Evolutionary conservation across 2,888 invertebrate species (phyloP).

Genomic region (Icerya purchasi): DNA sequence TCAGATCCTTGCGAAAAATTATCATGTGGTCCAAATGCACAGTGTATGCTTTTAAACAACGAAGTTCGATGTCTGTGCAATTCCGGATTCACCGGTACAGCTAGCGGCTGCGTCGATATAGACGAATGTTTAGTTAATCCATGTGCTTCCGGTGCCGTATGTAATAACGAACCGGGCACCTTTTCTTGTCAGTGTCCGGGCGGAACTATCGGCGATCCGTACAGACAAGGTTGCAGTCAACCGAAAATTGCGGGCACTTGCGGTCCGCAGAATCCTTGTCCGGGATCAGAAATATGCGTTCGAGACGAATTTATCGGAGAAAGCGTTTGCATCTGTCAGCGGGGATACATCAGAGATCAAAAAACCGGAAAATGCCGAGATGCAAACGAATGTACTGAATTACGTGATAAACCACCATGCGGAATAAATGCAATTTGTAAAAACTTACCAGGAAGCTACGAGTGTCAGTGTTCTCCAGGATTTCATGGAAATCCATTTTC

Average conservation of each 20-base stretch:
- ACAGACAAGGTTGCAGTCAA: constrained; percentile 32
- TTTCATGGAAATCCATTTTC: constrained; percentile 78
- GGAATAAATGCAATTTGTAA: constrained; percentile 77
- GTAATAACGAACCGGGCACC: constrained; percentile 66
- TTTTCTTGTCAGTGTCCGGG: constrained; percentile 76
- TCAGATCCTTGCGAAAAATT: constrained; percentile 74
- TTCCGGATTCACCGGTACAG: constrained; percentile 54
- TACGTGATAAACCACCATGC: constrained; percentile 54
- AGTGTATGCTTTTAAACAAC: constrained; percentile 66
- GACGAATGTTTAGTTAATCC: constrained; percentile 66
- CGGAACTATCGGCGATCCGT: constrained; percentile 54
- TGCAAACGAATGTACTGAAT: constrained; percentile 61
- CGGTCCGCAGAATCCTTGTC: constrained; percentile 52
- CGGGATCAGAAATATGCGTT: constrained; percentile 66
- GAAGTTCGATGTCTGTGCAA: constrained; percentile 65
- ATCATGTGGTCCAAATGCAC: constrained; percentile 65
- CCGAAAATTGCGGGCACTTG: constrained; percentile 39
- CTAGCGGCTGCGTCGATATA: constrained; percentile 61
- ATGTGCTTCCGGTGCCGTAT: constrained; percentile 65
- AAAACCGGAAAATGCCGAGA: constrained; percentile 59
- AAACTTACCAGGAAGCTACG: constrained; percentile 79
- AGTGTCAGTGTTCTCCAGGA: constrained; percentile 71
- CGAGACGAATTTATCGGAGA: constrained; percentile 46
- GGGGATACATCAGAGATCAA: constrained; percentile 60
- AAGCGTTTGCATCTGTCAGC: constrained; percentile 71